Evolutionary conservation across 2,888 invertebrate genomes (phyloP).

Genomic region (Mellilla xanthometata): DNA sequence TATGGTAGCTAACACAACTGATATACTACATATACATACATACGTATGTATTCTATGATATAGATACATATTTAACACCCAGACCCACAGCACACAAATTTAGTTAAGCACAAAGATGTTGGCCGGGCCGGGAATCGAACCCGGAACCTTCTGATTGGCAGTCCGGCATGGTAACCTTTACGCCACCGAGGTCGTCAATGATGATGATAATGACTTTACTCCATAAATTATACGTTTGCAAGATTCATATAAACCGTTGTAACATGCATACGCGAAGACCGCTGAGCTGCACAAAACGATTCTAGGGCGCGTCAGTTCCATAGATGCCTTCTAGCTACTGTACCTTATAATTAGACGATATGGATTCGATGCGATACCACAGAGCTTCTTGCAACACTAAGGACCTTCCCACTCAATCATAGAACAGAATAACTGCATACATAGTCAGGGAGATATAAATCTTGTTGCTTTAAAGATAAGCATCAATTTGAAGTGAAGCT

Average conservation of each 20-base stretch:
- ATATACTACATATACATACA: no score
- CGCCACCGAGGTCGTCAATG: no score
- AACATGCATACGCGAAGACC: background rate
- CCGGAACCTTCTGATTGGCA: no score
- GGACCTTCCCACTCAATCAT: constrained; percentile 54
- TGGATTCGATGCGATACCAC: constrained; percentile 76
- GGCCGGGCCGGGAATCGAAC: no score
- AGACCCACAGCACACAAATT: no score
- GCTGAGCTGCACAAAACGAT: constrained; percentile 41
- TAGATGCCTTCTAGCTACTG: constrained; percentile 41
- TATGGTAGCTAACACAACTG: no score
- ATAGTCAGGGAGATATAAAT: background rate
- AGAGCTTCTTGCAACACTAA: constrained; percentile 74
- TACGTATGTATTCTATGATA: no score
- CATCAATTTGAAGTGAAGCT: background rate
- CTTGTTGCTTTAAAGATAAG: background rate
- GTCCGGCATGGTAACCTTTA: no score
- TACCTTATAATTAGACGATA: constrained; percentile 80
- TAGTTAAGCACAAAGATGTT: no score
- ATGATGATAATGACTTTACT: no score
- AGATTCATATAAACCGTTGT: background rate
- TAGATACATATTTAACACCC: no score
- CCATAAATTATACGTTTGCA: no score
- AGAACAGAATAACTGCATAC: background rate
- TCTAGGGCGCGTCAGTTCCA: constrained; percentile 37